Percentiles rank a stretch among this genome's conserved stretches.
These are phyloP conservation scores for Leptopilina clavipes DNA, from an alignment of 1,140 invertebrate genomes.

Conservation along the genomic window DNA sequence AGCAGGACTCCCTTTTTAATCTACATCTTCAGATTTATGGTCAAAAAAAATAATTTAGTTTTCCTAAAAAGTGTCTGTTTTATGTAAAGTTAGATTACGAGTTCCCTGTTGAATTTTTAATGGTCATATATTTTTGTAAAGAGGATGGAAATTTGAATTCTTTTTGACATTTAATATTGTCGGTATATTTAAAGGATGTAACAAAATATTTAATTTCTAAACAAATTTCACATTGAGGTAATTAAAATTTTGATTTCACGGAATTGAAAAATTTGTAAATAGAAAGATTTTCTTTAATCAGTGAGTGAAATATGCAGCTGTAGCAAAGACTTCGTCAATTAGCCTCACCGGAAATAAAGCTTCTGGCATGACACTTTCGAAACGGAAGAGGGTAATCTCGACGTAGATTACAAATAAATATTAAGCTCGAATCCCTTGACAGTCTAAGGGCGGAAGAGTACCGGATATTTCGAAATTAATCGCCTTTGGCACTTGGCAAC, in stretches of 20 bases:
- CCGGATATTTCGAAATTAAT: constrained; percentile 23
- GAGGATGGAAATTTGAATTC: too few species aligned
- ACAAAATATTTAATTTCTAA: too few species aligned
- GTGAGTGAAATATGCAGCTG: background rate
- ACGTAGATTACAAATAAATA: constrained; percentile 30
- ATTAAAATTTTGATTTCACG: background rate
- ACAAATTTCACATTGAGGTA: too few species aligned
- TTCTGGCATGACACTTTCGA: constrained; percentile 5
- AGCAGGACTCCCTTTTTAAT: too few species aligned
- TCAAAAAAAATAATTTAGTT: too few species aligned
- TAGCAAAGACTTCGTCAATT: constrained; percentile 1
- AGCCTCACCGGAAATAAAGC: constrained; percentile 8
- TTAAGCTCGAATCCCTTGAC: background rate
- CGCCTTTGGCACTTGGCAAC: constrained; percentile 21
- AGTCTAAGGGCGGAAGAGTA: background rate
- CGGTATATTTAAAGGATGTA: too few species aligned
- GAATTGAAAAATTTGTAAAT: background rate
- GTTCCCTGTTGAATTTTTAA: too few species aligned
- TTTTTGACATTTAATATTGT: too few species aligned
- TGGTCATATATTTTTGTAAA: too few species aligned
- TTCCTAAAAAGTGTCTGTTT: too few species aligned
- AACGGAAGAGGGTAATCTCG: constrained; percentile 21
- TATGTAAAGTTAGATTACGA: too few species aligned
- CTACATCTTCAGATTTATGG: too few species aligned
- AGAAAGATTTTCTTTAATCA: background rate